Conservation (phyloP, 1,140 invertebrate genomes). For the Caenorhabditis brenneri region DNA sequence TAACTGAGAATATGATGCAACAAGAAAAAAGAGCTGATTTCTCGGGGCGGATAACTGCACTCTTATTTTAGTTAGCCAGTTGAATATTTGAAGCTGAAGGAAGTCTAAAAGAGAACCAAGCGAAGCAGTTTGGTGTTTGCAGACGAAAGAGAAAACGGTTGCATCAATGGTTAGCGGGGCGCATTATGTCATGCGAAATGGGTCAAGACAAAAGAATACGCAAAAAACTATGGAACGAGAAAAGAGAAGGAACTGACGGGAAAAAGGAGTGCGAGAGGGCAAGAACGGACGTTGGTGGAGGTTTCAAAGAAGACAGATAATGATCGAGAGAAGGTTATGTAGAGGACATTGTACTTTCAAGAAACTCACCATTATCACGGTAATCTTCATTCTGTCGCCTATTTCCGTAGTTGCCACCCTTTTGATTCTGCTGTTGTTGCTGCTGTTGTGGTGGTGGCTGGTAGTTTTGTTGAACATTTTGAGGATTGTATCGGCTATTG, state of each 20-base stretch:
- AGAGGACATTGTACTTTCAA: not conserved
- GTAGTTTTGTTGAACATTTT: not conserved
- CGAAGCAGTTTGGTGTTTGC: not conserved
- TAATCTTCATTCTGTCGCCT: not conserved
- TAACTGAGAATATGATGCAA: no score
- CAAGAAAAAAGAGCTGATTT: no score
- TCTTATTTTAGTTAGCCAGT: not conserved
- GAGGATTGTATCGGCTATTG: constrained; percentile 11
- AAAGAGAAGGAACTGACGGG: not conserved
- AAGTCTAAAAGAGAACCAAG: not conserved
- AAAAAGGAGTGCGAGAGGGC: not conserved
- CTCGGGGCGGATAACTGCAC: no score
- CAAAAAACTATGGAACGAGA: not conserved
- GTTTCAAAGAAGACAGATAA: not conserved
- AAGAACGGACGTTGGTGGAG: not conserved
- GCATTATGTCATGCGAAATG: constrained; percentile 40
- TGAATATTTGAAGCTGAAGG: not conserved
- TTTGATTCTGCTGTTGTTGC: not conserved
- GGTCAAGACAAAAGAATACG: constrained; percentile 32
- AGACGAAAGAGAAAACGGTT: constrained; percentile 13
- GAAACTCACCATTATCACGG: constrained; percentile 1
- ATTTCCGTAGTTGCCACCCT: not conserved
- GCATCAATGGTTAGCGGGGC: not conserved
- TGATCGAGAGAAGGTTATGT: not conserved
- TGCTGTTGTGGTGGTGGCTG: not conserved